phyloP scores from a whole-genome alignment of 2,797 vertebrate genomes.

The Scolopax bukidnonensis region DNA sequence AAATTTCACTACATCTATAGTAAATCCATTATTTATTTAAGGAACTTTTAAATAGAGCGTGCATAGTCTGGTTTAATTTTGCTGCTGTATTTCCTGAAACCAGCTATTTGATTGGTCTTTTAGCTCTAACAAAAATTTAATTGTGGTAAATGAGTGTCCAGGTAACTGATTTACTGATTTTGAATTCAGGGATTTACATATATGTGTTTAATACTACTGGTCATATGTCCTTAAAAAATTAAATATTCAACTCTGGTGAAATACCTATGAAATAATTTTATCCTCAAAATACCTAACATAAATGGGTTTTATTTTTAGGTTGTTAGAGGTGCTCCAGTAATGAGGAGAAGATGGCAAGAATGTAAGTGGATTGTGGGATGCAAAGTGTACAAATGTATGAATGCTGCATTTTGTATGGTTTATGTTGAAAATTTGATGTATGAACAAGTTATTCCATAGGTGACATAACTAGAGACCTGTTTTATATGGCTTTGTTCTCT shows the following conservation, averaged over 20 bases:
- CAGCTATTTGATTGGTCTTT: not conserved
- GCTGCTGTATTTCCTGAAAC: not conserved
- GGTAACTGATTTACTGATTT: not conserved
- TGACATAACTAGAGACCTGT: not conserved
- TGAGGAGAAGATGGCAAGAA: constrained; percentile 36
- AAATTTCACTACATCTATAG: not conserved
- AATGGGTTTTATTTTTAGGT: constrained; percentile 35
- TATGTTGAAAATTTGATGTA: not conserved
- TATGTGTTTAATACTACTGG: not conserved
- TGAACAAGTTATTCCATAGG: not conserved
- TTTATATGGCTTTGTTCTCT: not conserved
- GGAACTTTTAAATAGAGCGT: not conserved
- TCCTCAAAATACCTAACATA: not conserved
- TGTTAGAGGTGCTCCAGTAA: not conserved
- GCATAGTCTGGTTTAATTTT: not conserved
- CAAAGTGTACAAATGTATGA: not conserved
- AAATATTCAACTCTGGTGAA: not conserved
- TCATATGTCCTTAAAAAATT: not conserved
- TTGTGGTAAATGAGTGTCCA: not conserved
- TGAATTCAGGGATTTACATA: not conserved
- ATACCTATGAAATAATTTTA: not conserved
- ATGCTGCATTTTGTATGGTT: not conserved
- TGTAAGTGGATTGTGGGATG: constrained; percentile 11
- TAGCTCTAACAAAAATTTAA: not conserved
- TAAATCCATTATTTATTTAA: not conserved